Percentiles rank a stretch among this genome's conserved stretches.
These are phyloP conservation scores for Cotesia vestalis DNA, from an alignment of 1,140 invertebrate genomes.

Conservation along the genomic window DNA sequence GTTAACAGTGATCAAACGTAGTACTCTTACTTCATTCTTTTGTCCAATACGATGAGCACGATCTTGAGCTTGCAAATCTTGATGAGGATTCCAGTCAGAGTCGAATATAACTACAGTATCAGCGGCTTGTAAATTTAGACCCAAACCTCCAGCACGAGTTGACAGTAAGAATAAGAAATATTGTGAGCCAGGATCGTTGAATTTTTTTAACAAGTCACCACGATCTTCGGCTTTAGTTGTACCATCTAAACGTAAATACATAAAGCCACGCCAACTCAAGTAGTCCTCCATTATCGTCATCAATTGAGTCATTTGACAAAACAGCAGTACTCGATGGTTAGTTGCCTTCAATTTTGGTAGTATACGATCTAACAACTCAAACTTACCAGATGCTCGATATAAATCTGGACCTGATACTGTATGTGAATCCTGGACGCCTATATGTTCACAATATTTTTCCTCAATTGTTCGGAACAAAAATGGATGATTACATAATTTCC, in stretches of 20 bases:
- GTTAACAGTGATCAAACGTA: conserved; percentile 97
- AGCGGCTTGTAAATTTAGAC: conserved; percentile 96
- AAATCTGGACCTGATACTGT: conserved; percentile 86
- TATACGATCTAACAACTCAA: conserved; percentile 96
- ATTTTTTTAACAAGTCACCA: conserved; percentile 90
- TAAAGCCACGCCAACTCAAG: conserved; percentile 85
- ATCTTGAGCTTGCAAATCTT: conserved; percentile 99
- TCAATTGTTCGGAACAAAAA: conserved; percentile 99
- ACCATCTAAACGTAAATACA: conserved; percentile 85
- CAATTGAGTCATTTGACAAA: conserved; percentile 99
- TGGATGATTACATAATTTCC: conserved; percentile 99
- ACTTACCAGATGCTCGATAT: conserved; percentile 95
- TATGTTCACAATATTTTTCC: conserved; percentile 94
- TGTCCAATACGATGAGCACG: conserved; percentile 99
- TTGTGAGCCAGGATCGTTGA: conserved; percentile 89
- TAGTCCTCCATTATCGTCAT: conserved; percentile 99
- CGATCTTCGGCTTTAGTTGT: conserved; percentile 98
- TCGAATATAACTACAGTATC: conserved; percentile 99
- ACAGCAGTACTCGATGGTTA: conserved; percentile 92
- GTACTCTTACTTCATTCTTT: conserved; percentile 96
- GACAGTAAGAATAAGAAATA: conserved; percentile 97
- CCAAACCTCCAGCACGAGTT: conserved; percentile 95
- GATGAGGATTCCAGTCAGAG: conserved; percentile 99
- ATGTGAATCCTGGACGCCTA: conserved; percentile 73
- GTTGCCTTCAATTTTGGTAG: conserved; percentile 93